A percentile compares a stretch with the other conserved stretches of the same genome.
Evolutionary conservation across 2,113 vertebrate species (phyloP).

Genomic region (Laticauda colubrina): DNA sequence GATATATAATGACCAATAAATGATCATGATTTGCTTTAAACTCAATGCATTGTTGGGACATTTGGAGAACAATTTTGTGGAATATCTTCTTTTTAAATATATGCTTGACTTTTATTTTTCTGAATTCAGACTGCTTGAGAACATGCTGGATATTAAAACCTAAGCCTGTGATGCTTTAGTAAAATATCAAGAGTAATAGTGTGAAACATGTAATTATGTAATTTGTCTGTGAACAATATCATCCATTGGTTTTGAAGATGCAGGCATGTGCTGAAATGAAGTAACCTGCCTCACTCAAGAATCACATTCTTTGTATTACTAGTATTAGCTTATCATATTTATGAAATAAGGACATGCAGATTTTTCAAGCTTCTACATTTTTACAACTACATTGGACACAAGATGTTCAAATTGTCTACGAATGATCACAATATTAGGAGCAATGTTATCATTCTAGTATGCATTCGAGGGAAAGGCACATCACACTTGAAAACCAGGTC

Average conservation of each 20-base stretch:
- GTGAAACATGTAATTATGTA: neutral
- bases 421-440: neutral
- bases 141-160: neutral
- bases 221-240: neutral
- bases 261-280: neutral
- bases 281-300: neutral
- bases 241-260: neutral
- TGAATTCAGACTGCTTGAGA: neutral
- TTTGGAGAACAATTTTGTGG: neutral
- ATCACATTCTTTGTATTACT: neutral
- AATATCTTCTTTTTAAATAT: constrained; percentile 22
- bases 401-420: neutral
- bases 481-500: too few relatives aligned
- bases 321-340: neutral
- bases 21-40: neutral
- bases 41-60: neutral
- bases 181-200: neutral
- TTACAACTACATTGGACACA: neutral
- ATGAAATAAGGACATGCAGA: neutral
- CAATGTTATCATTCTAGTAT: neutral
- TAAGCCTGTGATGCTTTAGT: neutral
- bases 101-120: neutral
- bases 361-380: neutral
- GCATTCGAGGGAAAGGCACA: too few relatives aligned
- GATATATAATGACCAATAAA: neutral